Base-by-base conservation (phyloP, 1,140 invertebrate genomes). In the Bombus breviceps region DNA sequence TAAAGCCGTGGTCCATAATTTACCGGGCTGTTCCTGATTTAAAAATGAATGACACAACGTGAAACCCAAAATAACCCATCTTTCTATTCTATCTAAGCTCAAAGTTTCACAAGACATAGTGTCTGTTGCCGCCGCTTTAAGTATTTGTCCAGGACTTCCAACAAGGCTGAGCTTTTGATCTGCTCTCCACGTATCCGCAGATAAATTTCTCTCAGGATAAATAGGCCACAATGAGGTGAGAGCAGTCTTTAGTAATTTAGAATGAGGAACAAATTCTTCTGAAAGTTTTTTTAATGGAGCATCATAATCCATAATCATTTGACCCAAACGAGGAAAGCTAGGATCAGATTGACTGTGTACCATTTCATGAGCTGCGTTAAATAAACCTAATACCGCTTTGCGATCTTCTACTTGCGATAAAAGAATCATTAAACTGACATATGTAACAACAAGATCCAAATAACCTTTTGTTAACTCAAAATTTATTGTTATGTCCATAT, bases 301-400 rank as follows among this genome's bases (percentile, higher is more conserved):
- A 95, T 99, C 99, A 95, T 99, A 99, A 92, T 99, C 99, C 91
- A 99, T 97, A 81, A 99, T 99, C 97, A 99, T 97, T 95, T 99
- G 98, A 0, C 99, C 99, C 43, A 99, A 95, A 34, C 99, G 96
- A 22, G 99, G 99, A 95, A 99, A 99, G 91, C 98, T 98, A 2
- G 97, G 96, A 95, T 99, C 99, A 66, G 98, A 97, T 92, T 98
- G 97, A 91, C 97, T 98, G 93, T 99, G 97, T 32, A 98, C 97
- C 96, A 99, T 97, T 96, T 99, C 99, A 96, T 99, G 98, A 15
- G 99, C 99, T 71, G 98, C 98, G 96, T 99, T 99, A 93, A 99
- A 99, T 5, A 99, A 96, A 1, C 99, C 99, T 34, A 99, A 95
- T 13, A 99, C 99, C 15, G 98, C 98, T 96, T 99, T 99, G 68